A percentile compares a stretch with the other conserved stretches of the same genome.
These are phyloP conservation scores for Tribolium freemani DNA, from an alignment of 2,888 invertebrate species.

Conservation along the genomic window DNA sequence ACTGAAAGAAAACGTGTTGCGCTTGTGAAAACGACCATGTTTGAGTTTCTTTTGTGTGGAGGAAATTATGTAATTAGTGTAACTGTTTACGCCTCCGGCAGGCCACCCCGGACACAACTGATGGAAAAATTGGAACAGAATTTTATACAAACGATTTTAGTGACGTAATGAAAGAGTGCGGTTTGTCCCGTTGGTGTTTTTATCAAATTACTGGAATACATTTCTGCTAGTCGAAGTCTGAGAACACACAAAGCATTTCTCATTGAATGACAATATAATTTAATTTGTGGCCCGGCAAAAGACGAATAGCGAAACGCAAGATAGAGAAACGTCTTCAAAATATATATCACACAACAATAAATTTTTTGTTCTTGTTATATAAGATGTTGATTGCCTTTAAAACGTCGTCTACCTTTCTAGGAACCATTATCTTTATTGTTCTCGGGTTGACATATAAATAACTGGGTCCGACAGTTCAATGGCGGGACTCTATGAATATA, in stretches of 20 bases:
- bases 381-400: constrained; percentile 60
- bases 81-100: constrained; percentile 16
- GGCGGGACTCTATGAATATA: constrained; percentile 57
- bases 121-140: too few species aligned
- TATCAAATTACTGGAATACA: constrained; percentile 40
- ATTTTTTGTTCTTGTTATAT: constrained; percentile 53
- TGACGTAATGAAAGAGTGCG: background rate
- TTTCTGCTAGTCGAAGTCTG: constrained; percentile 30
- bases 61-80: background rate
- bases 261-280: constrained; percentile 43
- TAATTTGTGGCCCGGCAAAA: constrained; percentile 41
- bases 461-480: constrained; percentile 57
- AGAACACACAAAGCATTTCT: constrained; percentile 41
- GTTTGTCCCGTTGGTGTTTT: constrained; percentile 4
- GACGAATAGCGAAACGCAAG: constrained; percentile 36
- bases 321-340: constrained; percentile 30
- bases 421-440: constrained; percentile 63
- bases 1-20: constrained; percentile 39
- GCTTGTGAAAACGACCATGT: constrained; percentile 32
- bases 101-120: too few species aligned
- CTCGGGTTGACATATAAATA: constrained; percentile 61
- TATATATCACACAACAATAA: constrained; percentile 50
- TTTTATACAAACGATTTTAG: too few species aligned
- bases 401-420: constrained; percentile 58
- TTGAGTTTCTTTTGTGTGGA: constrained; percentile 34